Evolutionary conservation across 1,140 invertebrate species (phyloP).

Genomic region (Coenobita brevimanus): DNA sequence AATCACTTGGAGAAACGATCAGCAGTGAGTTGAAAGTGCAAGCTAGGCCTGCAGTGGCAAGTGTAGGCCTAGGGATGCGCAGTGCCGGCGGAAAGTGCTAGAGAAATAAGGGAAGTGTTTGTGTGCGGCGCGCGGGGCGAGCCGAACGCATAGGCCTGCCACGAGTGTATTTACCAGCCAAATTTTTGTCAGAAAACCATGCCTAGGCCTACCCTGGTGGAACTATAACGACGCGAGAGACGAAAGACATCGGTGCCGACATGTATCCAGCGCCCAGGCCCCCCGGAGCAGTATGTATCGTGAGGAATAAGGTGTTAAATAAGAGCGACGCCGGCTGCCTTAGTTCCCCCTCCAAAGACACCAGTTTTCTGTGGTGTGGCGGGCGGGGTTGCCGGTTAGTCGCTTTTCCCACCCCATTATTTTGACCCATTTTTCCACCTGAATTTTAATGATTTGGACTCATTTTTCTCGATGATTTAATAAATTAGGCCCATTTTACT

Average conservation of each 20-base stretch:
- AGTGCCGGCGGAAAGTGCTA: conserved; percentile 59
- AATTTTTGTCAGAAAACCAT: neutral
- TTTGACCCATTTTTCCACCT: too few relatives aligned
- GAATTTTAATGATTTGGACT: too few relatives aligned
- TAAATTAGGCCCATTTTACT: too few relatives aligned
- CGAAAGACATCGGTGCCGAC: conserved; percentile 52
- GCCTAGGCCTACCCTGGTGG: neutral
- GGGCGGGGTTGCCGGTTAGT: too few relatives aligned
- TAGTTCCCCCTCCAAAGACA: too few relatives aligned
- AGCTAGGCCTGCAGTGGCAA: conserved; percentile 71
- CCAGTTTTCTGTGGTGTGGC: too few relatives aligned
- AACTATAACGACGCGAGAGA: conserved; percentile 28
- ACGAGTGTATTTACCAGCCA: neutral
- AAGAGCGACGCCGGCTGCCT: too few relatives aligned
- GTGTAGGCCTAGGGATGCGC: conserved; percentile 71
- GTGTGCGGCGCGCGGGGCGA: neutral
- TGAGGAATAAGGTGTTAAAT: neutral
- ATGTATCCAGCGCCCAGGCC: conserved; percentile 69
- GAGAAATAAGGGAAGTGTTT: conserved; percentile 1
- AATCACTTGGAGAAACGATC: conserved; percentile 28
- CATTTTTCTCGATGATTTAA: too few relatives aligned
- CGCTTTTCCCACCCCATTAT: too few relatives aligned
- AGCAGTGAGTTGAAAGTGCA: conserved; percentile 21
- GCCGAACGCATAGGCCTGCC: neutral
- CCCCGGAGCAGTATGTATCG: conserved; percentile 68